phyloP scores from a whole-genome alignment of 2,797 vertebrate genomes.

The Threskiornis aethiopicus region DNA sequence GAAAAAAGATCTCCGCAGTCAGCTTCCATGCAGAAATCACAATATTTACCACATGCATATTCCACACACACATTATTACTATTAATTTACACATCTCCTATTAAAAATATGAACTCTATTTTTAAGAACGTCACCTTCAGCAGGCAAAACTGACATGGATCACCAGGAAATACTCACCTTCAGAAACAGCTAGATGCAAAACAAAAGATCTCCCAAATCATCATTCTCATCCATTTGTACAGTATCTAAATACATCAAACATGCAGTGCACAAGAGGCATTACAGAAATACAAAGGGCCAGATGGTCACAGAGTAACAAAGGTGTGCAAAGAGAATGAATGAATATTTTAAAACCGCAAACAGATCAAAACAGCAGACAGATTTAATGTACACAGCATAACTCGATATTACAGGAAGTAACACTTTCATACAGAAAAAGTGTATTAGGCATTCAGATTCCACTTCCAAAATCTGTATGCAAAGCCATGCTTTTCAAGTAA shows the following conservation, averaged over 20 bases:
- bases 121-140: neutral
- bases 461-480: conserved; percentile 49
- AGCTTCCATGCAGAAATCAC: neutral
- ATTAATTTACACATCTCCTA: neutral
- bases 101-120: neutral
- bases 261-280: conserved; percentile 54
- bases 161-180: conserved; percentile 64
- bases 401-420: neutral
- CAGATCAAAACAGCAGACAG: conserved; percentile 36
- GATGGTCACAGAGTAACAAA: conserved; percentile 7
- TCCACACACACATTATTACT: neutral
- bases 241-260: conserved; percentile 29
- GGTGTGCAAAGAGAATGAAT: conserved; percentile 12
- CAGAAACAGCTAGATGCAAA: conserved; percentile 33
- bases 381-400: conserved; percentile 11
- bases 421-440: neutral
- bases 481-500: conserved; percentile 61
- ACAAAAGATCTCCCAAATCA: conserved; percentile 60
- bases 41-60: neutral
- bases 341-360: conserved; percentile 10
- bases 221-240: conserved; percentile 18
- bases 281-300: conserved; percentile 29
- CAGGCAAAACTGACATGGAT: neutral
- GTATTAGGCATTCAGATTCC: conserved; percentile 46
- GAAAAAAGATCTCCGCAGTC: neutral